Percentiles rank a stretch among this genome's conserved stretches.
Evolutionary conservation across 2,797 vertebrate genomes (phyloP).

Genomic region (Allochrocebus solatus): DNA sequence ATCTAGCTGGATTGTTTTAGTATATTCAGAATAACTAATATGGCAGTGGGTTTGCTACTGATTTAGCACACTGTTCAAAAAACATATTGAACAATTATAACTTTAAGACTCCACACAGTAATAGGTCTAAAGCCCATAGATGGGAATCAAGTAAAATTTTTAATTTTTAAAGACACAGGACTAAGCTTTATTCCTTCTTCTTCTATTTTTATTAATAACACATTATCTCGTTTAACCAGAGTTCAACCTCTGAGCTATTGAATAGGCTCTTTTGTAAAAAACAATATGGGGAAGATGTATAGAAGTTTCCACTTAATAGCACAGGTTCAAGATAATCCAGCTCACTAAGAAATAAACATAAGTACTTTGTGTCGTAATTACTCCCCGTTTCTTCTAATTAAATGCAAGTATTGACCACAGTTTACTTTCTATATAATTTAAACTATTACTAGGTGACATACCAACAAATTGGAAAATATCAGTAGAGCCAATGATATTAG

Average conservation of each 20-base stretch:
- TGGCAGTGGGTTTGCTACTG: conserved; percentile 80
- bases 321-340: not conserved
- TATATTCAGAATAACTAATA: conserved; percentile 78
- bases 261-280: not conserved
- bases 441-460: not conserved
- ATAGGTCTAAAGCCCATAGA: not conserved
- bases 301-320: not conserved
- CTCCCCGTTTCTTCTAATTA: conserved; percentile 16
- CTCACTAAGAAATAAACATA: conserved; percentile 31
- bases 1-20: conserved; percentile 81
- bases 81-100: conserved; percentile 59
- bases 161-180: conserved; percentile 36
- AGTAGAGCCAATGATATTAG: not conserved
- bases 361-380: conserved; percentile 47
- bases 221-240: conserved; percentile 34
- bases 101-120: conserved; percentile 61
- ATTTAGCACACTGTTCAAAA: conserved; percentile 73
- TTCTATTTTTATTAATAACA: not conserved
- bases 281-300: not conserved
- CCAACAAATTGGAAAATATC: not conserved
- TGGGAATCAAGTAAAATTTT: conserved; percentile 54
- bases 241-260: not conserved
- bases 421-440: conserved; percentile 33
- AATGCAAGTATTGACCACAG: not conserved
- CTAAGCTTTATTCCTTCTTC: conserved; percentile 28